These are phyloP conservation scores for Antheraea yamamai DNA, from an alignment of 2,888 invertebrate genomes.

Conservation along the genomic window DNA sequence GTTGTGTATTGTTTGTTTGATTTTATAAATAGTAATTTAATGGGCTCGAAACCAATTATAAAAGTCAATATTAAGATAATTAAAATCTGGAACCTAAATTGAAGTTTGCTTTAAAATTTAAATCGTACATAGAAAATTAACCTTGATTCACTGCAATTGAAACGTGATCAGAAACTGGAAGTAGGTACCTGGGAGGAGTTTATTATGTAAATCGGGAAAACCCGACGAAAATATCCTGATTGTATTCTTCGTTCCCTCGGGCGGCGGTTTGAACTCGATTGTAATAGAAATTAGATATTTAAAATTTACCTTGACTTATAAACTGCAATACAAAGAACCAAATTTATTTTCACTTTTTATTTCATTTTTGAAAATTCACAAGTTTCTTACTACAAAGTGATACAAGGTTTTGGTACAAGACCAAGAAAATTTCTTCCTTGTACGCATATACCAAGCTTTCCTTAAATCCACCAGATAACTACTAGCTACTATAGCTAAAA, in stretches of 20 bases:
- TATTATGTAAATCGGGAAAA: conserved; percentile 19
- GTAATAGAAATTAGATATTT: conserved; percentile 13
- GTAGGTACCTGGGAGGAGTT: conserved; percentile 12
- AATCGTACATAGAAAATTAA: conserved; percentile 18
- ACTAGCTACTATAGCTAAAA: too few species aligned
- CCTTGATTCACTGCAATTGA: conserved; percentile 17
- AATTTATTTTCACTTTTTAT: neutral
- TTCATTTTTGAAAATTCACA: neutral
- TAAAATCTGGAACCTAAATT: neutral
- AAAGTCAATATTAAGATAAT: neutral
- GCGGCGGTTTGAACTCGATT: conserved; percentile 8
- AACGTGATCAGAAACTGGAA: conserved; percentile 19
- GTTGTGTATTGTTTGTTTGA: too few species aligned
- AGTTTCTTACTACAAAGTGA: neutral
- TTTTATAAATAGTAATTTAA: neutral
- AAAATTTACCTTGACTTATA: neutral
- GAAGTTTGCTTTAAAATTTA: neutral
- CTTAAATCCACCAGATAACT: too few species aligned
- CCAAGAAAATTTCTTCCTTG: neutral
- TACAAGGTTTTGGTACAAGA: neutral
- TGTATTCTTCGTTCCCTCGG: conserved; percentile 2
- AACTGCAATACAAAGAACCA: neutral
- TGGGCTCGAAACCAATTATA: neutral
- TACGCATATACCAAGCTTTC: too few species aligned
- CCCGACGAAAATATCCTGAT: conserved; percentile 6